Evolutionary conservation across 2,113 vertebrate species (phyloP).

Genomic region (Sylvietta virens): DNA sequence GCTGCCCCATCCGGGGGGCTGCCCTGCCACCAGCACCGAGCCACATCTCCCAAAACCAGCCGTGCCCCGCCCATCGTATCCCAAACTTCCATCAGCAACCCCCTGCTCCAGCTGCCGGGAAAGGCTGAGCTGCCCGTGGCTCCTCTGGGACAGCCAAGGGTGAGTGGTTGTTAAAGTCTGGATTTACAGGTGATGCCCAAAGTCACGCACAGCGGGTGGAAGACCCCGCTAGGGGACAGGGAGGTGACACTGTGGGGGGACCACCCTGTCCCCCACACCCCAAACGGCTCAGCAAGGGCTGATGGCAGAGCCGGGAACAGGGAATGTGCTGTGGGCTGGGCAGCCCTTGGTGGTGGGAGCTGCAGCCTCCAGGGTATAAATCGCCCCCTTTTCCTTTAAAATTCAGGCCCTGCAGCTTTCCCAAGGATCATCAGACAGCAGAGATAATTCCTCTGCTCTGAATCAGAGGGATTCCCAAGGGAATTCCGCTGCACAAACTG

Average conservation of each 20-base stretch:
- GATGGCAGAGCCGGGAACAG: accelerated
- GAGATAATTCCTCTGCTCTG: neutral
- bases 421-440: neutral
- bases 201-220: too few species aligned
- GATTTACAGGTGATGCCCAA: neutral
- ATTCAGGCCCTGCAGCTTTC: neutral
- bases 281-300: neutral
- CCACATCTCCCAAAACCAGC: neutral
- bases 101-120: neutral
- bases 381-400: neutral
- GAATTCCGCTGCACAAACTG: neutral
- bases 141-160: neutral
- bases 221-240: neutral
- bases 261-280: neutral
- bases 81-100: accelerated
- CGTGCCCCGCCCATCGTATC: accelerated
- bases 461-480: neutral
- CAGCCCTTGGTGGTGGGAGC: accelerated
- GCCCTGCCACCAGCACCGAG: accelerated
- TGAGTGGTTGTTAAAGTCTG: too few species aligned
- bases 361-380: neutral
- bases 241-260: neutral
- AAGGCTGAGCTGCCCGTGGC: neutral
- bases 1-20: neutral
- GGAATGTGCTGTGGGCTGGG: accelerated